A percentile compares a stretch with the other conserved stretches of the same genome.
Evolutionary conservation across 23 tunicate species (phyloP).

Genomic region (Trididemnum nubilum): DNA sequence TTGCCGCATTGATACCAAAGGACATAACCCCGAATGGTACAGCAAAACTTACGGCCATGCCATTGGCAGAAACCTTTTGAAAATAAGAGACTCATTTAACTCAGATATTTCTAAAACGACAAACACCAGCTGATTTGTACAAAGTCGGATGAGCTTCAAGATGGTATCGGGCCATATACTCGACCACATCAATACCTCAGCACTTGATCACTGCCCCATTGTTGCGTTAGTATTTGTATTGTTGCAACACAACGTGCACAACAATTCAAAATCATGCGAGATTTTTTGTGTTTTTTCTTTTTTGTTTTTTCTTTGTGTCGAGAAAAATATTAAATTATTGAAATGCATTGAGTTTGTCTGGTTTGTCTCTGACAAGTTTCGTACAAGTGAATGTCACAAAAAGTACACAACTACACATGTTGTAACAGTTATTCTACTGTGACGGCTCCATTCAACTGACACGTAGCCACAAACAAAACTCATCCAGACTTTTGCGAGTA

Average conservation of each 20-base stretch:
- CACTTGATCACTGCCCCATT: conserved; percentile 18
- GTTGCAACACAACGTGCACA: neutral
- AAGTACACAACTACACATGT: too few species aligned
- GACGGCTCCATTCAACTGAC: too few species aligned
- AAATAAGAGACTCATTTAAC: conserved; percentile 43
- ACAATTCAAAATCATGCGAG: neutral
- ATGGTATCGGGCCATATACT: neutral
- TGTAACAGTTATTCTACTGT: too few species aligned
- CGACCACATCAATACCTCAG: neutral
- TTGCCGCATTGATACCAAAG: conserved; percentile 67
- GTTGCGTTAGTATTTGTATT: neutral
- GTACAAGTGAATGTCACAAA: too few species aligned
- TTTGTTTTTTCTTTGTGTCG: neutral
- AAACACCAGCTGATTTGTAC: neutral
- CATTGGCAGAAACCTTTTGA: conserved; percentile 26
- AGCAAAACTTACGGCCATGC: conserved; percentile 70
- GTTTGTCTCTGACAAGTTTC: too few species aligned
- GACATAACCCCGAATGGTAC: conserved; percentile 93
- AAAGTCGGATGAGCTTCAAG: neutral
- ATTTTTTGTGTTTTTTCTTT: neutral
- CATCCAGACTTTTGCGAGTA: too few species aligned
- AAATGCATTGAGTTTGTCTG: too few species aligned
- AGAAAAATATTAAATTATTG: neutral
- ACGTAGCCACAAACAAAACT: too few species aligned
- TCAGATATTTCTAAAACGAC: neutral